Evolutionary conservation across 2,888 invertebrate genomes (phyloP), one percentile per base, ranked within the genome.

Genomic region (Linnaemya vulpina): DNA sequence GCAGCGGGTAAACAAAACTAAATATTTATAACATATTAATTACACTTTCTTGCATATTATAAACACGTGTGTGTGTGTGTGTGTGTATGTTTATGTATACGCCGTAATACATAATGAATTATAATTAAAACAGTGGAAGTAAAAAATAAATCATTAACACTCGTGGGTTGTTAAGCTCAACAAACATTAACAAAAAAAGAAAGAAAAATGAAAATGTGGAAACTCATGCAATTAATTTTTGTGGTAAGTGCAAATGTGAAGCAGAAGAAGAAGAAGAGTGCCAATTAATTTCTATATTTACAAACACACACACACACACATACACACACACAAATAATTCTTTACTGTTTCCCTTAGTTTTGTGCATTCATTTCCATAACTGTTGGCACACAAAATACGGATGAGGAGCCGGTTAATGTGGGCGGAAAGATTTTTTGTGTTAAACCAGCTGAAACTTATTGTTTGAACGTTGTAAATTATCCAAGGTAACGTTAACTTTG

Each of bases 401-500:
- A 70, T 17, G 46, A 74, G 17, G 20, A 40, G 5, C 15, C 73
- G 49, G 65, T 51, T 22, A 13, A 49, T 22, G 46, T 60, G 58
- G 79, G 58, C n/a, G 79, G 55, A 49, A 84, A 75, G 65, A 40
- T 84, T 22, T 71, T 84, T 35, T 84, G 79, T 65, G 65, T 58
- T 35, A 55, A 65, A 30, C 62, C 75, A 38, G 75, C 35, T 20
- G 60, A 79, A 84, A 79, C 84, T 63, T 79, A 67, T 70, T 84
- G 80, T 68, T 53, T 76, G 51, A 71, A 76, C 13, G 60, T 76
- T 13, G 51, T 80, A 60, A 53, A 84, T 79, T 84, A 84, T 76
- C 84, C 79, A 63, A 84, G 84, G 84, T 79, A 84, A 79, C 8
- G 11, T 13, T 68, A 81, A 75, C 58, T 75, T 68, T 67, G 1